A percentile compares a stretch with the other conserved stretches of the same genome.
Evolutionary conservation across 2,113 vertebrate genomes (phyloP).

Genomic region (Entomyzon cyanotis): DNA sequence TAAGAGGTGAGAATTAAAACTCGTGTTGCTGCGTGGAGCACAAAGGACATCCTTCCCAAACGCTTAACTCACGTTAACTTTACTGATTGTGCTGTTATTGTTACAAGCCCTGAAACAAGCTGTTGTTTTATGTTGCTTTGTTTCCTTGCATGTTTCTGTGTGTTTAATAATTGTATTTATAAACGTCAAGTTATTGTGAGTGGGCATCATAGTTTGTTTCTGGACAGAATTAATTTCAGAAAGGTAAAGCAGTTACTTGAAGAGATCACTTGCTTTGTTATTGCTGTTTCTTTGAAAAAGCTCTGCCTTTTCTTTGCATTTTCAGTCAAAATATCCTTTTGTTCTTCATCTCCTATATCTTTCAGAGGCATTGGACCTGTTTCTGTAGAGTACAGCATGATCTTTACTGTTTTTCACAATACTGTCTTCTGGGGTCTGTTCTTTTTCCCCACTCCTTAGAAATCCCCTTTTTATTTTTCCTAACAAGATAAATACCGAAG

Average conservation of each 20-base stretch:
- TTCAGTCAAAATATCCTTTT: background rate
- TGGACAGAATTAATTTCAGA: background rate
- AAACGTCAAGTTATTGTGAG: background rate
- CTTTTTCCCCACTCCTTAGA: background rate
- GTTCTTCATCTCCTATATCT: background rate
- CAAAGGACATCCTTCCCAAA: background rate
- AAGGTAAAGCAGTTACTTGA: background rate
- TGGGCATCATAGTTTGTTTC: background rate
- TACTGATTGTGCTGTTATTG: fast-evolving
- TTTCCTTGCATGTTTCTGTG: fast-evolving
- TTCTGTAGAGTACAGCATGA: background rate
- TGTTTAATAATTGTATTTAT: background rate
- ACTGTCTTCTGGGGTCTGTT: fast-evolving
- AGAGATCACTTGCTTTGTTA: background rate
- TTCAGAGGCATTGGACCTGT: background rate
- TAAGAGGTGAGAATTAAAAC: slow-evolving; percentile 81
- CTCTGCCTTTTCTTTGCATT: background rate
- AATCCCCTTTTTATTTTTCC: background rate
- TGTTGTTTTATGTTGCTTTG: background rate
- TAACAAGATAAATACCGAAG: background rate
- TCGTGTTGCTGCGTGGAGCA: fast-evolving
- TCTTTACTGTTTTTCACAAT: background rate
- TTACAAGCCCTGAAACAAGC: background rate
- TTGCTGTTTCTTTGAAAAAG: background rate
- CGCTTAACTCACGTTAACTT: background rate